These are phyloP conservation scores for Regulus satrapa DNA, from an alignment of 2,113 vertebrate species.

Conservation along the genomic window DNA sequence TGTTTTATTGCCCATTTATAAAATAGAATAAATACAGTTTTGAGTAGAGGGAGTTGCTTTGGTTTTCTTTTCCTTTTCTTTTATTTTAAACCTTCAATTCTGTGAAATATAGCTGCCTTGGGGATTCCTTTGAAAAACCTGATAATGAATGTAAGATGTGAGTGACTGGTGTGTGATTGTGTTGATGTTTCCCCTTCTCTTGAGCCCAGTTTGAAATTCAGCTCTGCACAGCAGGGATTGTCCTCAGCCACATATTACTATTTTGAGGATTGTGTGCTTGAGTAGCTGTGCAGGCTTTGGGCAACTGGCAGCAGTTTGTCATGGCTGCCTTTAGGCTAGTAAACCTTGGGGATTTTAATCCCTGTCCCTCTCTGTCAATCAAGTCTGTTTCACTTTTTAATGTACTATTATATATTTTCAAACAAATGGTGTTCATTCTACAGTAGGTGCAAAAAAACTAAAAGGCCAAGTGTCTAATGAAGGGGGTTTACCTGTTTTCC, in stretches of 20 bases:
- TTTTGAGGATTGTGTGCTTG: conserved; percentile 39
- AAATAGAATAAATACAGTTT: conserved; percentile 49
- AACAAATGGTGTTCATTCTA: neutral
- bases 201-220: conserved; percentile 56
- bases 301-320: conserved; percentile 27
- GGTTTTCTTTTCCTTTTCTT: conserved; percentile 3
- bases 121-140: conserved; percentile 71
- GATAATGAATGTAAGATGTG: conserved; percentile 62
- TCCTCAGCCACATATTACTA: conserved; percentile 4
- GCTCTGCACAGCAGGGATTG: conserved; percentile 38
- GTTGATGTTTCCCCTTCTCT: conserved; percentile 54
- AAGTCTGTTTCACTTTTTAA: neutral
- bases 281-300: neutral
- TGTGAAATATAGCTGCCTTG: conserved; percentile 50
- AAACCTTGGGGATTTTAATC: conserved; percentile 9
- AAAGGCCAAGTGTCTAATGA: neutral
- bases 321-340: conserved; percentile 32
- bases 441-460: neutral
- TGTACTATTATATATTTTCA: neutral
- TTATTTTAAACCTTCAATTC: conserved; percentile 58
- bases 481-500: neutral
- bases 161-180: conserved; percentile 51
- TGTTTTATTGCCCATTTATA: conserved; percentile 27
- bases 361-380: conserved; percentile 1
- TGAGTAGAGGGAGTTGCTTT: neutral